These are phyloP conservation scores for Julus scandinavius DNA, from an alignment of 2,888 invertebrate genomes.

Conservation along the genomic window DNA sequence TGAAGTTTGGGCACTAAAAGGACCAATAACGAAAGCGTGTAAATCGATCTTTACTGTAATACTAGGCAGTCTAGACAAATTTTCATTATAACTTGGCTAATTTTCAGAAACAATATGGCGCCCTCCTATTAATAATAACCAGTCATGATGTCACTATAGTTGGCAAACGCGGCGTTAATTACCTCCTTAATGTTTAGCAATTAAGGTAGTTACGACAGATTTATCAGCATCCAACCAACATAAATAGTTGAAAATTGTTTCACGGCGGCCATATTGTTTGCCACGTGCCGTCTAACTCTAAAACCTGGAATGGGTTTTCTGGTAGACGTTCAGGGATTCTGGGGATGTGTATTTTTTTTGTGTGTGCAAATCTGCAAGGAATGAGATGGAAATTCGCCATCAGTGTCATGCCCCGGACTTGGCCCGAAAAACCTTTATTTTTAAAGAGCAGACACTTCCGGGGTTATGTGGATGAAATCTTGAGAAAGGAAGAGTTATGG, in stretches of 20 bases:
- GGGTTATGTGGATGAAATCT: background rate
- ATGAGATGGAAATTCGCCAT: background rate
- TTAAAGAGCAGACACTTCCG: conserved; percentile 15
- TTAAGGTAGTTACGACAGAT: background rate
- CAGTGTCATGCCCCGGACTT: background rate
- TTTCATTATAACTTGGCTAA: background rate
- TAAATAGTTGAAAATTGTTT: background rate
- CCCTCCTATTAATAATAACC: conserved; percentile 9
- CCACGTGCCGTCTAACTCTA: background rate
- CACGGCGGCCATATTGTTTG: background rate
- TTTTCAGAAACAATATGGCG: conserved; percentile 1
- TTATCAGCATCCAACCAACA: background rate
- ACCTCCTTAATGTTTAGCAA: conserved; percentile 8
- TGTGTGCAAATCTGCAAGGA: background rate
- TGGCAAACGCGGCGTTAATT: conserved; percentile 3
- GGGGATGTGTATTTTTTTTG: background rate
- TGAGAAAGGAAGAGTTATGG: background rate
- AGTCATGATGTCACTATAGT: background rate
- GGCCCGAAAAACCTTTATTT: background rate
- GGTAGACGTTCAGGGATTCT: background rate
- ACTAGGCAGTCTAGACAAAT: background rate
- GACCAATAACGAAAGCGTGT: too few relatives aligned
- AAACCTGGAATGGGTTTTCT: background rate
- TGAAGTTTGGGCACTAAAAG: too few relatives aligned
- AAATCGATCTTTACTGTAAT: background rate